These are phyloP conservation scores for Naja naja DNA, from an alignment of 2,113 vertebrate species.

Conservation along the genomic window DNA sequence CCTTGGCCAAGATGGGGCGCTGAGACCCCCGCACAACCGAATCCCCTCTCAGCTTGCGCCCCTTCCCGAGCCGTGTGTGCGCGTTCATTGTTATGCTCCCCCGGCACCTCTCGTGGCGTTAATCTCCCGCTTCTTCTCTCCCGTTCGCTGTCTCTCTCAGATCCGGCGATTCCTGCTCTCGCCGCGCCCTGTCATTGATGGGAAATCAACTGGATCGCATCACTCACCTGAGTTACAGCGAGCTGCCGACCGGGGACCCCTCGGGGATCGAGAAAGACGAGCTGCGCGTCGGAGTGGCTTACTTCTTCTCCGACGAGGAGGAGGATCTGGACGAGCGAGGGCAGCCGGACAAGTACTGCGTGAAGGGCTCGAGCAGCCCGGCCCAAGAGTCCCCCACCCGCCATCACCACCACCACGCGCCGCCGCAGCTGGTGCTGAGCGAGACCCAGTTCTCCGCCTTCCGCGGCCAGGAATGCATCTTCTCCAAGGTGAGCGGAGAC, in stretches of 20 bases:
- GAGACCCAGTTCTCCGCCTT: constrained; percentile 97
- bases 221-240: constrained; percentile 99
- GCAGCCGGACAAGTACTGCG: constrained; percentile 86
- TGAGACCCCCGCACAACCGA: neutral
- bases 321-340: constrained; percentile 97
- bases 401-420: constrained; percentile 54
- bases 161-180: constrained; percentile 85
- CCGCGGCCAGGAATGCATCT: constrained; percentile 98
- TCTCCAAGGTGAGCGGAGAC: constrained; percentile 92
- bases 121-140: constrained; percentile 24
- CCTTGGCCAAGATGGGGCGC: neutral
- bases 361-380: constrained; percentile 72
- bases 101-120: neutral
- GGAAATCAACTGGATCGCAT: constrained; percentile 99
- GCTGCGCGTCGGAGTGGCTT: constrained; percentile 96
- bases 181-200: constrained; percentile 95
- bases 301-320: constrained; percentile 99
- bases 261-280: constrained; percentile 99
- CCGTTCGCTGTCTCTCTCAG: constrained; percentile 60
- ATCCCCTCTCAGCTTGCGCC: neutral
- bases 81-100: neutral
- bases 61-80: neutral
- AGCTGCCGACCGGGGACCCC: constrained; percentile 98
- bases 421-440: constrained; percentile 79
- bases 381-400: constrained; percentile 64